A percentile compares a stretch with the other conserved stretches of the same genome.
Conservation (phyloP, 2,797 vertebrate genomes). For the Esox lucius region DNA sequence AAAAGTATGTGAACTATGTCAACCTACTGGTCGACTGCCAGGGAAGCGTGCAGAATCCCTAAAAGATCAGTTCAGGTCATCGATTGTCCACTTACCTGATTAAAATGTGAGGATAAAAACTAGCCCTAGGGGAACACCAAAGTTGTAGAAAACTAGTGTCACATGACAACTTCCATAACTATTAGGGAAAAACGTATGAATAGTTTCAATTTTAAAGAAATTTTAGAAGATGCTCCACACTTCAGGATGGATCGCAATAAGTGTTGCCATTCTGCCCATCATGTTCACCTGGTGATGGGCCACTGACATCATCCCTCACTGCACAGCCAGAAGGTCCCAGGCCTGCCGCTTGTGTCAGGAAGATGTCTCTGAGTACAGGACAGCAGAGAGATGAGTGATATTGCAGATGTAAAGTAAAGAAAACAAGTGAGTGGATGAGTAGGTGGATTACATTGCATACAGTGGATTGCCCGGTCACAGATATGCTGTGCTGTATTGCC, state of each 20-base stretch:
- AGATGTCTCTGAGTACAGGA: slow-evolving; percentile 53
- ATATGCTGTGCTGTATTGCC: not conserved
- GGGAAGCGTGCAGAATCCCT: too few relatives aligned
- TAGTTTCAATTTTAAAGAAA: not conserved
- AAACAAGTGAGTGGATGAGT: not conserved
- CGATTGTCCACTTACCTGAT: too few relatives aligned
- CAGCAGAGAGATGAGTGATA: not conserved
- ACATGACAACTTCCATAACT: not conserved
- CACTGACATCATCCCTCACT: slow-evolving; percentile 13
- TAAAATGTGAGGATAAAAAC: too few relatives aligned
- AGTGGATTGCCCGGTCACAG: not conserved
- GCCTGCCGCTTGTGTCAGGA: slow-evolving; percentile 57
- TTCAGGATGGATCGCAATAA: too few relatives aligned
- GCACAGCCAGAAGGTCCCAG: slow-evolving; percentile 36
- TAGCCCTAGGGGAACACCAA: too few relatives aligned
- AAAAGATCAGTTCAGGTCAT: too few relatives aligned
- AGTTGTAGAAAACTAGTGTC: not conserved
- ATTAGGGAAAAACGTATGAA: not conserved
- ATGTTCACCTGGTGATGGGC: slow-evolving; percentile 58
- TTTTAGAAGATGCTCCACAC: not conserved
- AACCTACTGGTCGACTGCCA: too few relatives aligned
- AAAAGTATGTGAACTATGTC: too few relatives aligned
- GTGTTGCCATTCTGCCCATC: not conserved
- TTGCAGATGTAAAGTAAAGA: not conserved
- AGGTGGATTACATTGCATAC: not conserved